phyloP scores from a whole-genome alignment of 2,797 vertebrate species.

The Hypotaenidia okinawae region DNA sequence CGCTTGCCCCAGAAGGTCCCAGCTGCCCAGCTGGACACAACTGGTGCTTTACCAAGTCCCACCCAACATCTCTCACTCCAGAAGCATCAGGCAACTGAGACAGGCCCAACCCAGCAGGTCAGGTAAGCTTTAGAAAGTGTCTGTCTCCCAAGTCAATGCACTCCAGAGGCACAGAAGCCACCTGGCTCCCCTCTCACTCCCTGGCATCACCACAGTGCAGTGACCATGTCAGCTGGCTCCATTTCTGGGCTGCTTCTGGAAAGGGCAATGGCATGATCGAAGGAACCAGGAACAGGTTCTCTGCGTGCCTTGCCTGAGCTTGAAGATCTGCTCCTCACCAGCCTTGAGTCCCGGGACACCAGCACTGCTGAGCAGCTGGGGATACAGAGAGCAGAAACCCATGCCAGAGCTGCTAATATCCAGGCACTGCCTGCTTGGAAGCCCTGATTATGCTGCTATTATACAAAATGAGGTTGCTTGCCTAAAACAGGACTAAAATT shows the following conservation, averaged over 20 bases:
- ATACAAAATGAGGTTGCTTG: not conserved
- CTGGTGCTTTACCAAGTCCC: not conserved
- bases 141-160: not conserved
- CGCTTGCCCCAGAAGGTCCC: not conserved
- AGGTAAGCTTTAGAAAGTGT: not conserved
- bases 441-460: not conserved
- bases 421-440: not conserved
- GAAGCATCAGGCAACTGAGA: not conserved
- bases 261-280: not conserved
- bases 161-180: not conserved
- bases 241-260: not conserved
- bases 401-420: not conserved
- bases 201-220: not conserved
- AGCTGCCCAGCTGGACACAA: not conserved
- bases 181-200: not conserved
- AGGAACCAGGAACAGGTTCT: not conserved
- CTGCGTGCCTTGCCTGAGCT: not conserved
- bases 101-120: not conserved
- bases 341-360: not conserved
- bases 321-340: not conserved
- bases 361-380: not conserved
- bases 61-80: not conserved
- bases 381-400: not conserved
- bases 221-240: not conserved
- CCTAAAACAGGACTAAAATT: not conserved